A percentile compares a stretch with the other conserved stretches of the same genome.
Conservation (phyloP, 2,888 invertebrate species). For the Thyatira batis region DNA sequence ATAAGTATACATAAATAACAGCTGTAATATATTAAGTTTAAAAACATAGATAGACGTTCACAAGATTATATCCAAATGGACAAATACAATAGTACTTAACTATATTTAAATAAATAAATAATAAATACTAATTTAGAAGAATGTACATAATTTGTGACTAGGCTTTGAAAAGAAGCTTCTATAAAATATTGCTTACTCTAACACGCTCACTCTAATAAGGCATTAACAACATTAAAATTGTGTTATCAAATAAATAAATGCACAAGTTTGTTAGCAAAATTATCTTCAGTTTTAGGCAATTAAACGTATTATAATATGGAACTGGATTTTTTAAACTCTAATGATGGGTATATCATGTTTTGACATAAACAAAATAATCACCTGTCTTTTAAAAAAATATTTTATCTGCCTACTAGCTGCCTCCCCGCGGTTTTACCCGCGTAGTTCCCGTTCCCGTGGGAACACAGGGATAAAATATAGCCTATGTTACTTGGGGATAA, state of each 20-base stretch:
- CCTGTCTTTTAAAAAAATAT: background rate
- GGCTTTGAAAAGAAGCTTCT: conserved; percentile 42
- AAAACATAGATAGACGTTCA: conserved; percentile 7
- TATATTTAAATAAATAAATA: conserved; percentile 17
- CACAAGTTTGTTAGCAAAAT: conserved; percentile 5
- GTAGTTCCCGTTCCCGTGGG: too few relatives aligned
- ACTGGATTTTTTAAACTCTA: background rate
- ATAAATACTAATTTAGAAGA: conserved; percentile 20
- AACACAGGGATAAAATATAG: too few relatives aligned
- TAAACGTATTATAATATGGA: background rate
- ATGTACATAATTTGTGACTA: conserved; percentile 46
- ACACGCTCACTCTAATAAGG: conserved; percentile 62
- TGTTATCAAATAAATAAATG: conserved; percentile 27
- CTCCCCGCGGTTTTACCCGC: too few relatives aligned
- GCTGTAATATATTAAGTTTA: background rate
- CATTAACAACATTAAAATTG: conserved; percentile 45
- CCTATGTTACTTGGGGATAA: too few relatives aligned
- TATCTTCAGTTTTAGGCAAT: background rate
- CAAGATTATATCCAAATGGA: conserved; percentile 21
- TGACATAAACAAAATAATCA: background rate
- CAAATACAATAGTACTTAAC: conserved; percentile 17
- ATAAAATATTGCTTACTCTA: conserved; percentile 42
- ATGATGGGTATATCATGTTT: background rate
- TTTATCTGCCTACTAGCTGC: too few relatives aligned
- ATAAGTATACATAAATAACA: too few relatives aligned